Percentiles rank a stretch among this genome's conserved stretches.
These are phyloP conservation scores for Andrena bucephala DNA, from an alignment of 2,888 invertebrate species.

Conservation along the genomic window DNA sequence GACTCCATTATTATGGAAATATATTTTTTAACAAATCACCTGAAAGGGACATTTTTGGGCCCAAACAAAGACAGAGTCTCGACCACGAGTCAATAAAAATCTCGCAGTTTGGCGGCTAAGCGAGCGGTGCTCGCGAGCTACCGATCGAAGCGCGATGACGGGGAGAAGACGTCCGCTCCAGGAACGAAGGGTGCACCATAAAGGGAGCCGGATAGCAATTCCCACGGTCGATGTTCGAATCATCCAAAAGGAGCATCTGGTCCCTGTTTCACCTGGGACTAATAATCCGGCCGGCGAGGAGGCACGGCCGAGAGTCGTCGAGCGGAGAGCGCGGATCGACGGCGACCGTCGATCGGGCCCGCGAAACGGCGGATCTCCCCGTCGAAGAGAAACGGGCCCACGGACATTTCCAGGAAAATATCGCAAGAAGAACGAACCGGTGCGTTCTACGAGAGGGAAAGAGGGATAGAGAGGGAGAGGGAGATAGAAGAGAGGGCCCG, in stretches of 20 bases:
- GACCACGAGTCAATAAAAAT: neutral
- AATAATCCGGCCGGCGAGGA: conserved; percentile 39
- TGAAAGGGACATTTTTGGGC: too few species aligned
- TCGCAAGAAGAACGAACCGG: conserved; percentile 50
- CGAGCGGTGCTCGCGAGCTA: too few species aligned
- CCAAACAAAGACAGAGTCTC: neutral
- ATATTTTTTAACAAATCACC: too few species aligned
- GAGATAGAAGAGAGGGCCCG: conserved; percentile 2
- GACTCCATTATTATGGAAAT: too few species aligned
- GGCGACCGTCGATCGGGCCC: conserved; percentile 37
- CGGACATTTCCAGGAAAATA: conserved; percentile 61
- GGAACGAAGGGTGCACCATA: neutral
- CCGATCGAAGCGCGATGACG: neutral
- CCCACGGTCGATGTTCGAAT: conserved; percentile 47
- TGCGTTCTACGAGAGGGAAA: conserved; percentile 38
- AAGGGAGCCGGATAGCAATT: conserved; percentile 7
- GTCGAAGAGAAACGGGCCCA: conserved; percentile 38
- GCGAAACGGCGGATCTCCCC: conserved; percentile 51
- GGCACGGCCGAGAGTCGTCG: conserved; percentile 37
- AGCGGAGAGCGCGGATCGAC: conserved; percentile 23
- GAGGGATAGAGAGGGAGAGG: neutral
- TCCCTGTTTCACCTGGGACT: conserved; percentile 41
- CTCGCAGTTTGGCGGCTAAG: neutral
- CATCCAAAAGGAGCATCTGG: conserved; percentile 42
- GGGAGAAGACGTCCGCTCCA: neutral